Evolutionary conservation across 35 echinoderm and acorn worm genomes (phyloP).

Genomic region (Heliocidaris tuberculata): DNA sequence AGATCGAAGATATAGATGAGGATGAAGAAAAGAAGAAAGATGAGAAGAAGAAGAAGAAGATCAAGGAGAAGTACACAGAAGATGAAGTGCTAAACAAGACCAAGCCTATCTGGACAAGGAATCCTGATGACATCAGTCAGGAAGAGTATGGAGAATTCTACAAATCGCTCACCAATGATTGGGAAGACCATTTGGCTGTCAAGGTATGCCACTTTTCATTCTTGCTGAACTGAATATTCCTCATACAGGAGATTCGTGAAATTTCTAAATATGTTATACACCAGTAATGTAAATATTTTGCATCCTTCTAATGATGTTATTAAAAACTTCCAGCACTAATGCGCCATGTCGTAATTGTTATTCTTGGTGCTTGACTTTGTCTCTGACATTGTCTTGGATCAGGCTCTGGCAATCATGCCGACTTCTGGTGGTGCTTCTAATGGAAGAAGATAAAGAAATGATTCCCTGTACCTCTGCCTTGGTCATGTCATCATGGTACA

Average conservation of each 20-base stretch:
- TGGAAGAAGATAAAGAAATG: constrained; percentile 71
- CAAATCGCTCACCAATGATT: constrained; percentile 98
- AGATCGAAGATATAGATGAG: constrained; percentile 76
- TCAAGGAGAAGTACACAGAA: constrained; percentile 95
- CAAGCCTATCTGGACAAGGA: constrained; percentile 98
- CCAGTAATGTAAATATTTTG: too few relatives aligned
- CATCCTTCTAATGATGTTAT: too few relatives aligned
- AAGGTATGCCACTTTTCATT: constrained; percentile 63
- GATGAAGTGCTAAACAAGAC: constrained; percentile 97
- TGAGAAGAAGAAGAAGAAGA: constrained; percentile 76
- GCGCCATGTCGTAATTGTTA: constrained; percentile 60
- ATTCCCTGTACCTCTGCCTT: not conserved
- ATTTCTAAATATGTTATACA: not conserved
- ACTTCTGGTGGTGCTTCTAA: constrained; percentile 60
- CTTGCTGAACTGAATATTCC: not conserved
- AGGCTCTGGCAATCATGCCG: constrained; percentile 48
- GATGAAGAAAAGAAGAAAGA: constrained; percentile 69
- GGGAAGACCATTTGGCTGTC: constrained; percentile 99
- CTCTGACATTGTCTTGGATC: not conserved
- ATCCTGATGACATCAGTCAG: constrained; percentile 96
- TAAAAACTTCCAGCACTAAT: constrained; percentile 67
- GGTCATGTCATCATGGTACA: not conserved
- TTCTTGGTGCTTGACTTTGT: not conserved
- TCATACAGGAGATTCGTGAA: not conserved
- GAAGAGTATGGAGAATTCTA: constrained; percentile 99